These are phyloP conservation scores for Diarsia brunnea DNA, from an alignment of 2,888 invertebrate genomes.

Conservation along the genomic window DNA sequence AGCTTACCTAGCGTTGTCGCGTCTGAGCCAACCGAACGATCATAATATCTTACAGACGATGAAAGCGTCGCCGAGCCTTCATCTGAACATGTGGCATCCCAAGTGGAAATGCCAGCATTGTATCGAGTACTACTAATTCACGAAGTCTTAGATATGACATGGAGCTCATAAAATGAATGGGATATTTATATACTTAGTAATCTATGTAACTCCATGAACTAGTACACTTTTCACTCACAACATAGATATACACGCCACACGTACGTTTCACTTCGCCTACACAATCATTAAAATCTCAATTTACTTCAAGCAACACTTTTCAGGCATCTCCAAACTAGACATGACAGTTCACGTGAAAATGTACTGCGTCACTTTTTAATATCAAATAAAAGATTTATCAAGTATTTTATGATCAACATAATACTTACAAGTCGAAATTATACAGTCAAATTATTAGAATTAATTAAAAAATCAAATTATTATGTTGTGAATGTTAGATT, in stretches of 20 bases:
- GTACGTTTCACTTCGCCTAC: neutral
- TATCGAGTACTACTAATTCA: constrained; percentile 45
- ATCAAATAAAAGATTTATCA: constrained; percentile 21
- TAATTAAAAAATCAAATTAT: constrained; percentile 52
- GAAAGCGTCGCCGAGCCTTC: constrained; percentile 14
- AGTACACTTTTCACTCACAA: constrained; percentile 15
- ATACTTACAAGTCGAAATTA: constrained; percentile 24
- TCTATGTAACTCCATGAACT: constrained; percentile 24
- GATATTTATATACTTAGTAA: constrained; percentile 34
- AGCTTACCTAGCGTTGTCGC: constrained; percentile 19
- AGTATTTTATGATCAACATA: constrained; percentile 49
- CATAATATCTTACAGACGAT: constrained; percentile 52
- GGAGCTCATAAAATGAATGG: constrained; percentile 10
- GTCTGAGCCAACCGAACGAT: constrained; percentile 31
- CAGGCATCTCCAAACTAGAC: constrained; percentile 8
- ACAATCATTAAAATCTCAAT: constrained; percentile 13
- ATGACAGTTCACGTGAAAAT: constrained; percentile 5
- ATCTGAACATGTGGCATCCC: constrained; percentile 36
- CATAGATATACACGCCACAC: constrained; percentile 35
- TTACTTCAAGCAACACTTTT: constrained; percentile 11
- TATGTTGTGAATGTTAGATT: constrained; percentile 52
- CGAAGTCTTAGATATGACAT: constrained; percentile 19
- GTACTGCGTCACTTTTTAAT: constrained; percentile 13
- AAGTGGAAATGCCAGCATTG: constrained; percentile 43
- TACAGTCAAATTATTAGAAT: constrained; percentile 35